Conservation (phyloP, 2,797 vertebrate genomes). For the Paguma larvata region DNA sequence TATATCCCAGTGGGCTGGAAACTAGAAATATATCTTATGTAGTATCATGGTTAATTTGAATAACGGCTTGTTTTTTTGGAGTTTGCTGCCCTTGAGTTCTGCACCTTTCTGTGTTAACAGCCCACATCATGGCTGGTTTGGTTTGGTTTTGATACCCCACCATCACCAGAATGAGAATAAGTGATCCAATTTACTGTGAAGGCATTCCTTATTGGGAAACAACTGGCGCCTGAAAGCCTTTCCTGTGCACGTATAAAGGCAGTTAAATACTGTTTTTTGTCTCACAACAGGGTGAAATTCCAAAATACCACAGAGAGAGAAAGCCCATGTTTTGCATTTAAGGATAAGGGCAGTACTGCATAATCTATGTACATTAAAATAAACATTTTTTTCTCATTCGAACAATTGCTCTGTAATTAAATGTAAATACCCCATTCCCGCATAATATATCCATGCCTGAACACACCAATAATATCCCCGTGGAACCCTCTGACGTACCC, state of each 20-base stretch:
- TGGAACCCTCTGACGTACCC: background rate
- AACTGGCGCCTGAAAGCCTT: slow-evolving; percentile 26
- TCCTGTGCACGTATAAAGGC: background rate
- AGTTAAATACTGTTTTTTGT: slow-evolving; percentile 65
- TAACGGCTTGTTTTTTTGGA: background rate
- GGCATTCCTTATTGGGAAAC: slow-evolving; percentile 18
- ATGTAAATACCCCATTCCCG: background rate
- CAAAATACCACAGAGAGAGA: slow-evolving; percentile 56
- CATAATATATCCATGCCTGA: background rate
- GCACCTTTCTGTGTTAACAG: background rate
- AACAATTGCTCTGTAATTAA: slow-evolving; percentile 69
- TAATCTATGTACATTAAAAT: slow-evolving; percentile 62
- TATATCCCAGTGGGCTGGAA: background rate
- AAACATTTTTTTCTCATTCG: slow-evolving; percentile 59
- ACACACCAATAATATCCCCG: background rate
- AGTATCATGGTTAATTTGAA: background rate
- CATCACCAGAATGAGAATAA: slow-evolving; percentile 13
- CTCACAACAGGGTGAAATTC: slow-evolving; percentile 63
- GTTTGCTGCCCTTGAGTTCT: background rate
- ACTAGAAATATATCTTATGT: background rate
- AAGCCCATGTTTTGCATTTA: slow-evolving; percentile 70
- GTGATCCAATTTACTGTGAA: slow-evolving; percentile 38
- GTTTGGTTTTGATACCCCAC: background rate
- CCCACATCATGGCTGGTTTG: background rate
- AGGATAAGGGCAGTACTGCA: slow-evolving; percentile 10